Evolutionary conservation across 1,140 invertebrate species (phyloP).

Genomic region (Copidosoma floridanum): DNA sequence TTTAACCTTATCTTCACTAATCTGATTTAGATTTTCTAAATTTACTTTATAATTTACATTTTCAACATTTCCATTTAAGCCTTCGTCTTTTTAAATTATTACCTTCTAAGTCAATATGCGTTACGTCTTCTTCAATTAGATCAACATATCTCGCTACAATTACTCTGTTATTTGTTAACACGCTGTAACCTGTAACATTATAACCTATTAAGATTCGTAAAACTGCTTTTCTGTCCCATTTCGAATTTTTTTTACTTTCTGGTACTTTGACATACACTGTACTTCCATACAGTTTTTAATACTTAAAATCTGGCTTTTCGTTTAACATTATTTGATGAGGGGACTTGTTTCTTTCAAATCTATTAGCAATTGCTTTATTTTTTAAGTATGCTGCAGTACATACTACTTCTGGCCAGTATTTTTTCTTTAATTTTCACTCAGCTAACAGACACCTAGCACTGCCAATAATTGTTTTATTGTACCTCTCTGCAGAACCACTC

Average conservation of each 20-base stretch:
- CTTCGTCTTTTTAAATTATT: too few relatives aligned
- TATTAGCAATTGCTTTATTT: slow-evolving; percentile 39
- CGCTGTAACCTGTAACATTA: background rate
- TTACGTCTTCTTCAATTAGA: background rate
- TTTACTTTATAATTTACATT: background rate
- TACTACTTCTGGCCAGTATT: slow-evolving; percentile 40
- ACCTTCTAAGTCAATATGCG: background rate
- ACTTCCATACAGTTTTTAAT: background rate
- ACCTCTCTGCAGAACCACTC: slow-evolving; percentile 27
- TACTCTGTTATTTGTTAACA: slow-evolving; percentile 2
- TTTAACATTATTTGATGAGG: slow-evolving; percentile 28
- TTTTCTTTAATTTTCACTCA: slow-evolving; percentile 32
- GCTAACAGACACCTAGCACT: slow-evolving; percentile 27
- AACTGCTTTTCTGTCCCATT: slow-evolving; percentile 1
- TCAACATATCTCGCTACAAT: background rate
- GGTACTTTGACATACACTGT: background rate
- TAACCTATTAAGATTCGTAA: background rate
- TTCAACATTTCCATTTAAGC: background rate
- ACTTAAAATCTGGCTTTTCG: background rate
- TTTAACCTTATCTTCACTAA: background rate
- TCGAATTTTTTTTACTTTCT: background rate
- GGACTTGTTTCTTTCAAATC: slow-evolving; percentile 39
- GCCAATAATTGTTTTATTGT: slow-evolving; percentile 33
- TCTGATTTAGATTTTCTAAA: background rate
- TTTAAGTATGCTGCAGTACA: slow-evolving; percentile 33